Evolutionary conservation across 2,797 vertebrate genomes (phyloP).

Genomic region (Luscinia megarhynchos): DNA sequence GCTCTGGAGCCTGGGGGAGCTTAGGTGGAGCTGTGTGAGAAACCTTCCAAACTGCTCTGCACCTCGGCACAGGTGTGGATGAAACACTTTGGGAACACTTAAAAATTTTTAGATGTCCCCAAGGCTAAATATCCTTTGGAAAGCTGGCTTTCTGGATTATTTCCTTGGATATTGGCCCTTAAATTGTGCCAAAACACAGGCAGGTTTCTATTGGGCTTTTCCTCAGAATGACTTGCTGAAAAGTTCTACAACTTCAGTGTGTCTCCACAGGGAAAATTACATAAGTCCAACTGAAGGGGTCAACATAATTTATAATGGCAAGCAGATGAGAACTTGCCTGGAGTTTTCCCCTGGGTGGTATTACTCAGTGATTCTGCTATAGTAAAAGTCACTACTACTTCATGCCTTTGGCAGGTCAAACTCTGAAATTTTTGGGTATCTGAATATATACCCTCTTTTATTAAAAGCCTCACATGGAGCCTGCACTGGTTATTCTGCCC

Average conservation of each 20-base stretch:
- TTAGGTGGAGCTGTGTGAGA: neutral
- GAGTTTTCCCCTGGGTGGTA: constrained; percentile 12
- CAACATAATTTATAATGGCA: constrained; percentile 52
- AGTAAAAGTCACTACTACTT: constrained; percentile 40
- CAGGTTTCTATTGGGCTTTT: constrained; percentile 20
- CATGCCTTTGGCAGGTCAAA: constrained; percentile 47
- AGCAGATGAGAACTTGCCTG: constrained; percentile 62
- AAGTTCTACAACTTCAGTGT: constrained; percentile 20
- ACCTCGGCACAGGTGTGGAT: constrained; percentile 32
- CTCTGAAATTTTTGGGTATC: constrained; percentile 21
- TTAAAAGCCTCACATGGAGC: neutral
- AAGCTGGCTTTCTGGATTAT: constrained; percentile 35
- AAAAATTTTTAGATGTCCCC: neutral
- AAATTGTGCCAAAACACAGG: neutral
- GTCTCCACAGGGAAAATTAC: constrained; percentile 48
- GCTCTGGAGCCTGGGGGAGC: neutral
- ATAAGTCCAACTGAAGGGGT: constrained; percentile 33
- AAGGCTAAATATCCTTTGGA: constrained; percentile 50
- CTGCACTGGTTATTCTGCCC: constrained; percentile 2
- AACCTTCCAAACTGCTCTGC: neutral
- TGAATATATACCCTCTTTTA: constrained; percentile 15
- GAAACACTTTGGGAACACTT: constrained; percentile 18
- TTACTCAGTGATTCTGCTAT: constrained; percentile 28
- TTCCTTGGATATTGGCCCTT: constrained; percentile 32
- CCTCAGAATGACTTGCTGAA: constrained; percentile 38